Percentiles rank a stretch among this genome's conserved stretches.
phyloP scores from a whole-genome alignment of 2,888 invertebrate species.

The Athalia rosae region DNA sequence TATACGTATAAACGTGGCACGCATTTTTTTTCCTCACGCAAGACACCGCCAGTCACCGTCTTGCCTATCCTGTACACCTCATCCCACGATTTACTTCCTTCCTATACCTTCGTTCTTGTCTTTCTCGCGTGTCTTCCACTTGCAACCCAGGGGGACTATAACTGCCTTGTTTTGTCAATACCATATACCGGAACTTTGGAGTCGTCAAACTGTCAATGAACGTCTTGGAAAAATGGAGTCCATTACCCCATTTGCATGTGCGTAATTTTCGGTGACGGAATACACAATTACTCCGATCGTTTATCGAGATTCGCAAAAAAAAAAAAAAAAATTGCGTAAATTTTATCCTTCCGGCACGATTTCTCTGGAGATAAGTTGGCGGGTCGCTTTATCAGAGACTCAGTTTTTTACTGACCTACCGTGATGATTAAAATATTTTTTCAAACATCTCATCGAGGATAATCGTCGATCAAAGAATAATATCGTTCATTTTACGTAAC shows the following conservation, averaged over 20 bases:
- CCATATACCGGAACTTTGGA: not conserved
- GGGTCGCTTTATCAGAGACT: not conserved
- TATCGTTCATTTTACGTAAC: not conserved
- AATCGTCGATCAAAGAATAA: constrained; percentile 1
- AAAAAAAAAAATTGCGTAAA: not conserved
- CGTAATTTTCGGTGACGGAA: not conserved
- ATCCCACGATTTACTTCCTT: not conserved
- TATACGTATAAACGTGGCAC: constrained; percentile 7
- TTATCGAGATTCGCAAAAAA: not conserved
- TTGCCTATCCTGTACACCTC: not conserved
- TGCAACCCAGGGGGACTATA: not conserved
- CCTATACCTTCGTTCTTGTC: constrained; percentile 14
- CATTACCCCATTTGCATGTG: not conserved
- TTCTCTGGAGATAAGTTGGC: not conserved
- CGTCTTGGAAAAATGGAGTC: constrained; percentile 16
- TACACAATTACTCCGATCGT: not conserved
- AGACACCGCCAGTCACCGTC: constrained; percentile 55
- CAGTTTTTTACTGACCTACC: constrained; percentile 32
- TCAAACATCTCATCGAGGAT: not conserved
- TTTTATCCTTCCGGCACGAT: not conserved
- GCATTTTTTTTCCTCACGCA: constrained; percentile 52
- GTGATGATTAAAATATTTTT: constrained; percentile 21
- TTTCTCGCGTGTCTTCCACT: constrained; percentile 30
- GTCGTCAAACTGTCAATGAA: constrained; percentile 29
- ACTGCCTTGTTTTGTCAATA: constrained; percentile 38